Base-by-base conservation (phyloP, 1,140 invertebrate genomes). In the Hormaphis cornu region DNA sequence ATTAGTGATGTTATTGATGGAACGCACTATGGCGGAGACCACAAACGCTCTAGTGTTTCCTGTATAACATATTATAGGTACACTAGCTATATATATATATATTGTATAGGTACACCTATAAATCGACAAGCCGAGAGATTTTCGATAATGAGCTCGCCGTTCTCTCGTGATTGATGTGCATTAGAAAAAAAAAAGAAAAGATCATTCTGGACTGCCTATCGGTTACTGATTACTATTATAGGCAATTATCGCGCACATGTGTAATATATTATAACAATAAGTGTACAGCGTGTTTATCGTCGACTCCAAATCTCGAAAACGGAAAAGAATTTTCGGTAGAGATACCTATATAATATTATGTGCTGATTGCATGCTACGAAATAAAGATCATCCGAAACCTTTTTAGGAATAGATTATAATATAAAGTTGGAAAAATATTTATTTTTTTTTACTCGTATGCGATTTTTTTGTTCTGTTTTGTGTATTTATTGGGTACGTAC, bases 1-100 rank as follows among this genome's bases (percentile, higher is more conserved):
- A 63, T 63, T 63, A 63, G 58, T 46, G 58, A 20, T 30, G 24
- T 63, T 63, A 61, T 44, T 44, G n/a, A 46, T 46, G 58, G 24
- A 18, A 46, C 12, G 12, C 1, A 0, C 56, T 14, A 1, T 28
- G n/a, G 40, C 58, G n/a, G 40, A 28, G 42, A 30, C 12, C 16
- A 12, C 35, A 14, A 18, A 16, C 24, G 9, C 40, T 40, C 37
- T 40, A 24, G 4, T 46, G 46, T 46, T 63, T 42, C 6, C 7
- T 58, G n/a, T 16, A 18, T 28, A 16, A 18, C 2, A 20, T 33
- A 33, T 14, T 56, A 24, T 26, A 42, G 14, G 40, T 6, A n/a
- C 40, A n/a, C 3, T n/a, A n/a, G n/a, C n/a, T 5, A 20, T 33
- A 33, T 14, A 22, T 35, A 33, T 16, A 9, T 6, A 12, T 53